Base-by-base conservation (phyloP, 2,888 invertebrate genomes). In the Ernsta delagoae region DNA sequence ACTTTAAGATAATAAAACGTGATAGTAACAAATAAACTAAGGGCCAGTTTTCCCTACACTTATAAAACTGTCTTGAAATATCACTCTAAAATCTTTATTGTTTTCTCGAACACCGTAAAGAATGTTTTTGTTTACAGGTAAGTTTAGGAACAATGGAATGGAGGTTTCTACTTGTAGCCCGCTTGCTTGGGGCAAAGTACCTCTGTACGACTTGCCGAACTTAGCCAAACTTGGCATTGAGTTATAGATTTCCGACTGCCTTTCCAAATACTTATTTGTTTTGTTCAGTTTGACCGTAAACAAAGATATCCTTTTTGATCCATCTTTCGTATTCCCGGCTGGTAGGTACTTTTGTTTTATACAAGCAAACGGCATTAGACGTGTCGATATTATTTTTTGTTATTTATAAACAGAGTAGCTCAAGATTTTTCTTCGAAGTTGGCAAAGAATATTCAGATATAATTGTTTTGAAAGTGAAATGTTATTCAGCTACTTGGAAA, bases 221-320 rank as follows among this genome's bases (percentile, higher is more conserved):
- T 92, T 87, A 72, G 80, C 74, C 74, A 84, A 92, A 92, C 88
- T 92, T 90, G 86, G 87, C 91, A 92, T 90, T 91, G 90, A 92
- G 92, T 93, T 92, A 92, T 92, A 90, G 91, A 92, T 91, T 90
- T 86, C 88, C 84, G 84, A 89, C 89, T 85, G 88, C 88, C 87
- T 87, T 68, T 84, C 86, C 86, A 83, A 89, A 90, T 87, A 88
- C 88, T 91, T 90, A 88, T 88, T 92, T 91, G 89, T 92, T 92
- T 90, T 88, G 85, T 85, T 88, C 83, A 82, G 81, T 87, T 87
- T 84, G 83, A 82, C 85, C 85, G 87, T 87, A 91, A 91, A 90
- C 88, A 90, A 85, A 85, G 85, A 87, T 88, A 84, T 84, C 80
- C 79, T 81, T 81, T 83, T 79, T 83, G 82, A 86, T 84, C 79